Percentiles rank a stretch among this genome's conserved stretches.
phyloP scores from a whole-genome alignment of 2,113 vertebrate species.

The Chlorodrepanis virens region DNA sequence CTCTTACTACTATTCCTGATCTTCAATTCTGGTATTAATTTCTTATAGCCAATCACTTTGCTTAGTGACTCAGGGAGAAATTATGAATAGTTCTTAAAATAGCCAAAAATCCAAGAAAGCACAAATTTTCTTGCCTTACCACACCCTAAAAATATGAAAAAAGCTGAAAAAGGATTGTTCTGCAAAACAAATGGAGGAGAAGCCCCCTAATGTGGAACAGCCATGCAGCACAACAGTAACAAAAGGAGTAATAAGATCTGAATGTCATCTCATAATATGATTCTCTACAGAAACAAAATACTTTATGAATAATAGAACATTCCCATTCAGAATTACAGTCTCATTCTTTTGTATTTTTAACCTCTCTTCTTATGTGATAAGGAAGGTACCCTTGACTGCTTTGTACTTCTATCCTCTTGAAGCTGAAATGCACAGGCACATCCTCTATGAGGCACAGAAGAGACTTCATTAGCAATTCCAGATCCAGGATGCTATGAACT shows the following conservation, averaged over 20 bases:
- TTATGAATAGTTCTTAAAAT: background rate
- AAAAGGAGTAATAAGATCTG: constrained; percentile 46
- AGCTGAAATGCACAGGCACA: constrained; percentile 54
- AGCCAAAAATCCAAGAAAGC: background rate
- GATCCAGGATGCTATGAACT: constrained; percentile 59
- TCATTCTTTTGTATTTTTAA: constrained; percentile 61
- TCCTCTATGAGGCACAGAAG: constrained; percentile 37
- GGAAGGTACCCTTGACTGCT: constrained; percentile 61
- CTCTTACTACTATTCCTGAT: background rate
- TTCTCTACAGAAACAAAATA: constrained; percentile 67
- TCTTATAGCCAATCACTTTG: background rate
- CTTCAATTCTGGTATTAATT: background rate
- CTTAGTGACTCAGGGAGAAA: background rate
- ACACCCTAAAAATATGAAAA: background rate
- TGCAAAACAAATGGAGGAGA: background rate
- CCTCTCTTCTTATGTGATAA: constrained; percentile 57
- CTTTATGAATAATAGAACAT: constrained; percentile 68
- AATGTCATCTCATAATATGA: constrained; percentile 53
- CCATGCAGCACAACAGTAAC: constrained; percentile 18
- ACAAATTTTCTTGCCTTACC: background rate
- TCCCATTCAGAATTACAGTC: constrained; percentile 59
- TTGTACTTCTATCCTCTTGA: constrained; percentile 50
- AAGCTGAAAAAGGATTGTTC: background rate
- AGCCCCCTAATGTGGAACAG: constrained; percentile 22
- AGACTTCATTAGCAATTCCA: constrained; percentile 65